Conservation (phyloP, 92 coral and sea anemone species). For the Palythoa heliodiscus region DNA sequence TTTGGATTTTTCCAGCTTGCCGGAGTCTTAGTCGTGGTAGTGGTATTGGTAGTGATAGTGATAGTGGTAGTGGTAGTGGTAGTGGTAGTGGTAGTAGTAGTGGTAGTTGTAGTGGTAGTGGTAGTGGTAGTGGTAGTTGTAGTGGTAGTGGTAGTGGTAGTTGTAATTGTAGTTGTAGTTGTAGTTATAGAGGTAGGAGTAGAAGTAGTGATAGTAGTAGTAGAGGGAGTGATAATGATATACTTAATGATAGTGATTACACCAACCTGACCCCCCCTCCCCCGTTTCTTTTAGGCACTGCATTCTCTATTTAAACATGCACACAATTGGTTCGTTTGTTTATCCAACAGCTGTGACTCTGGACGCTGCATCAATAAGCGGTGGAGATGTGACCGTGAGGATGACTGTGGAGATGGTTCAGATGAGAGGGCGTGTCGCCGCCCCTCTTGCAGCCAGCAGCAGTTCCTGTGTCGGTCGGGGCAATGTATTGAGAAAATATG, state of each 20-base stretch:
- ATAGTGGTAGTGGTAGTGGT: too few species aligned
- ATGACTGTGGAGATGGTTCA: conserved; percentile 61
- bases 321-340: neutral
- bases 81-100: too few species aligned
- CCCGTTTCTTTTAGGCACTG: neutral
- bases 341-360: conserved; percentile 52
- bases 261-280: neutral
- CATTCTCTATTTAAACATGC: neutral
- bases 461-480: conserved; percentile 61
- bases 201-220: too few species aligned
- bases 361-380: conserved; percentile 64
- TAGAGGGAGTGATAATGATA: neutral
- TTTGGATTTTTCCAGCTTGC: too few species aligned
- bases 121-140: too few species aligned
- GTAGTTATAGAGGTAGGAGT: too few species aligned
- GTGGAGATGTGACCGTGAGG: conserved; percentile 60
- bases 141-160: too few species aligned
- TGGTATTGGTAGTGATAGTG: too few species aligned
- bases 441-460: conserved; percentile 47
- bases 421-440: conserved; percentile 57
- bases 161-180: too few species aligned
- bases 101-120: too few species aligned
- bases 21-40: too few species aligned
- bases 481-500: conserved; percentile 75
- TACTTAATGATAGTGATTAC: too few species aligned